Conservation (phyloP, 2,113 vertebrate species). For the Butastur rufipennis region DNA sequence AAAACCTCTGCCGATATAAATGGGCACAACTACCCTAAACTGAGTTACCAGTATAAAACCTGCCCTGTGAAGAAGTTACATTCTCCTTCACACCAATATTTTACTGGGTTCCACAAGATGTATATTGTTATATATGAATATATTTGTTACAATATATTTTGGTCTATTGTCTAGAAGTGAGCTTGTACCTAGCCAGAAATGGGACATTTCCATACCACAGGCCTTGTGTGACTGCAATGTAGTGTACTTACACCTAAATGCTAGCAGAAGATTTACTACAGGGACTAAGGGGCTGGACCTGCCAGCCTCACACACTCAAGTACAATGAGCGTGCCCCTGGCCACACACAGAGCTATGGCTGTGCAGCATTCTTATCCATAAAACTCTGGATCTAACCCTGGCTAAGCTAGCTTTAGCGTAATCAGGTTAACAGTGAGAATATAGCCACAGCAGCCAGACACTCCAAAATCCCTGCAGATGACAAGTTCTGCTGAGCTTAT, state of each 20-base stretch:
- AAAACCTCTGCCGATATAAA: not conserved
- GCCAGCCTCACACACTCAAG: not conserved
- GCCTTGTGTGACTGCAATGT: not conserved
- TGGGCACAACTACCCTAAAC: not conserved
- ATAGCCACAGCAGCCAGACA: not conserved
- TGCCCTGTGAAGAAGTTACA: not conserved
- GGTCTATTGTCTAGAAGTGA: not conserved
- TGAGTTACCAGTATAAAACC: not conserved
- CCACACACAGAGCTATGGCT: not conserved
- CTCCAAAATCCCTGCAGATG: not conserved
- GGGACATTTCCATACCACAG: not conserved
- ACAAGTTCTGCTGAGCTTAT: not conserved
- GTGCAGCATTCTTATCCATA: not conserved
- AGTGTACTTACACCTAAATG: not conserved
- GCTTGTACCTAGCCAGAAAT: not conserved
- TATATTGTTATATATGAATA: not conserved
- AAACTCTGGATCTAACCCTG: not conserved
- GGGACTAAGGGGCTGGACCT: not conserved
- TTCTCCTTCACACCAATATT: not conserved
- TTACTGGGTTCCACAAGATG: not conserved
- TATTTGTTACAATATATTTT: not conserved
- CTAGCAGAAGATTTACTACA: not conserved
- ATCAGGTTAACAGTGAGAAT: not conserved
- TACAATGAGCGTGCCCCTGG: not conserved
- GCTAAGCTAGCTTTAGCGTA: not conserved